Evolutionary conservation across 1,140 invertebrate species (phyloP), one percentile per base, ranked within the genome.

Genomic region (Drosophila truncata): DNA sequence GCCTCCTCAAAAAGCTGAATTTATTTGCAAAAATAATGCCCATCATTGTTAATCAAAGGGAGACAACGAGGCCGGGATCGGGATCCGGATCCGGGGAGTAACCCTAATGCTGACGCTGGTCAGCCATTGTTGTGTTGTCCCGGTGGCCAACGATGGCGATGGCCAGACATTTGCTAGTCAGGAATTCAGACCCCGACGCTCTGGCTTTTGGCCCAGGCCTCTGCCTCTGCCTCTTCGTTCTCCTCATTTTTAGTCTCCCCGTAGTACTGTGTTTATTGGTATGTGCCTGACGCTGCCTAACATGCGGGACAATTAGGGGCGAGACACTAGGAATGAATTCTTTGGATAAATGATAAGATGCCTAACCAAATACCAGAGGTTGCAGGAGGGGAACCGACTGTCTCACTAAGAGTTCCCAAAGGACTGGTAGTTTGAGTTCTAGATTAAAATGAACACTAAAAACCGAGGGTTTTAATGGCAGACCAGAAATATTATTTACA

Each of bases 11-110:
- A 54, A 54, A 44, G 35, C 62, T 44, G 75, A 83, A 69, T 83
- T 87, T 88, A 88, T 88, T 87, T 84, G 73, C 77, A 88, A 88
- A 88, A 87, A 84, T 88, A 88, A 87, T 87, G 84, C 84, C 86
- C 80, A 87, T 84, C 84, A 87, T 80, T 87, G 84, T 80, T 87
- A 88, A 84, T 88, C 84, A 87, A 80, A 86, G 65, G 35, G 49
- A 55, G 59, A 64, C 58, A 33, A 18, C 58, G 39, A 18, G 27
- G 25, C 41, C 41, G n/a, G n/a, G n/a, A n/a, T n/a, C n/a, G n/a
- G n/a, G n/a, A n/a, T n/a, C n/a, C n/a, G 35, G 47, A 42, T 62
- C 57, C 41, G 62, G 33, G 35, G 47, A 41, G 72, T 42, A 58
- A 49, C 49, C 52, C 67, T 67, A 60, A 65, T 59, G 44, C 72